Conservation (phyloP, 2,113 vertebrate genomes). For the Hippocampus mohnikei region DNA sequence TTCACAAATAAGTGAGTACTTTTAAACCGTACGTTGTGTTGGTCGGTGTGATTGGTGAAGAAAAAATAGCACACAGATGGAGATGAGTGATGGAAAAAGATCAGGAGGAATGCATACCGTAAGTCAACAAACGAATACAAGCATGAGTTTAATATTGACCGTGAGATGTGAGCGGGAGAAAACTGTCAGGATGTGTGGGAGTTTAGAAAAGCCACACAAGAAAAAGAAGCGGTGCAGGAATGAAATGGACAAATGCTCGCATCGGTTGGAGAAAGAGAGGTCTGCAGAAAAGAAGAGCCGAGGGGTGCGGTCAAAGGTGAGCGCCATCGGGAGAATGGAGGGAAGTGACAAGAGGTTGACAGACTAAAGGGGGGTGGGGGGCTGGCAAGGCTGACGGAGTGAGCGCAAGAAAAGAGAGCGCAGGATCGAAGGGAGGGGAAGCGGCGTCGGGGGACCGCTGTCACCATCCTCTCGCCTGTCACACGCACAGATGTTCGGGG, state of each 20-base stretch:
- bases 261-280: slow-evolving; percentile 17
- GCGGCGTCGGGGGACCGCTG: slow-evolving; percentile 46
- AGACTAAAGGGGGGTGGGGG: slow-evolving; percentile 36
- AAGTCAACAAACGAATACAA: slow-evolving; percentile 7
- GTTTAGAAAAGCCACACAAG: background rate
- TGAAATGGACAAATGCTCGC: slow-evolving; percentile 29
- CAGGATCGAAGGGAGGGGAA: slow-evolving; percentile 18
- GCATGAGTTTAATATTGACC: slow-evolving; percentile 16
- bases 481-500: slow-evolving; percentile 69
- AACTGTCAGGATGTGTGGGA: background rate
- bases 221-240: slow-evolving; percentile 11
- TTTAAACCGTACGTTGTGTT: too few species aligned
- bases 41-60: too few species aligned
- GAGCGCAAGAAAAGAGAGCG: slow-evolving; percentile 5
- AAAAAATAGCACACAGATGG: slow-evolving; percentile 5
- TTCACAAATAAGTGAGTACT: too few species aligned
- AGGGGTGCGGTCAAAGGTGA: slow-evolving; percentile 43
- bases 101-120: background rate
- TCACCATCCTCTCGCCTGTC: slow-evolving; percentile 59
- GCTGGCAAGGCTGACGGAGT: slow-evolving; percentile 7
- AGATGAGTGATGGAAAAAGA: slow-evolving; percentile 26
- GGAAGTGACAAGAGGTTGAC: slow-evolving; percentile 34
- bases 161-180: slow-evolving; percentile 29
- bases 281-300: slow-evolving; percentile 30
- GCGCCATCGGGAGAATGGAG: slow-evolving; percentile 18